Base-by-base conservation (phyloP, 2,113 vertebrate species). In the Campylomormyrus numenius region DNA sequence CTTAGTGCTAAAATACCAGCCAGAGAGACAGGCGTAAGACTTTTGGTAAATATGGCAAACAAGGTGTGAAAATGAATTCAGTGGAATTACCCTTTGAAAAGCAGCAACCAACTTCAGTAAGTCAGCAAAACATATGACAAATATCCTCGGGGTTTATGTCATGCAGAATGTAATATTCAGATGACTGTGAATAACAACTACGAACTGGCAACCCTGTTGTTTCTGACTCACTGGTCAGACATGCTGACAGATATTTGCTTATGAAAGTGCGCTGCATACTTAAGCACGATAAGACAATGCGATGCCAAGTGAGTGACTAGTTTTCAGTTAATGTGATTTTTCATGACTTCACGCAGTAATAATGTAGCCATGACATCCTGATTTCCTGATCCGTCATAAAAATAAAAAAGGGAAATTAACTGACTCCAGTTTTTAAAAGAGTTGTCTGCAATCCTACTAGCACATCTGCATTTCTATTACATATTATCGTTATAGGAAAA, bases 1-100 rank as follows among this genome's bases (percentile, higher is more conserved):
- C 87, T 88, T 88, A 77, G 70, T 80, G 17, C 39, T 90, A 74
- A 88, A 50, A 49, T 46, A 48, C 90, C 58, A 21, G 62, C 66
- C 53, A 70, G 42, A 58, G 52, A 88, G n/a, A 52, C 46, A 15
- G 85, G 11, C 45, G 2, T 27, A 21, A 88, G 56, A n/a, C 9
- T 70, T 70, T 31, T 70, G 62, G 62, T 70, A 70, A 66, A 4
- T 4, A 70, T 70, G 10, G n/a, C 27, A 70, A 5, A 70, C 62
- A 31, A 31, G 10, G 27, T 70, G 27, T 70, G 62, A 70, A 70
- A 70, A 31, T 31, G n/a, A 70, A 70, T 1, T 70, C 62, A 66
- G 24, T 66, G n/a, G 62, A 66, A 66, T 66, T 66, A 66, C 62
- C n/a, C 62, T 66, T 66, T 13, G 9, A 27, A 27, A 66, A 66